Base-by-base conservation (phyloP, 2,113 vertebrate species). In the Nipponia nippon region DNA sequence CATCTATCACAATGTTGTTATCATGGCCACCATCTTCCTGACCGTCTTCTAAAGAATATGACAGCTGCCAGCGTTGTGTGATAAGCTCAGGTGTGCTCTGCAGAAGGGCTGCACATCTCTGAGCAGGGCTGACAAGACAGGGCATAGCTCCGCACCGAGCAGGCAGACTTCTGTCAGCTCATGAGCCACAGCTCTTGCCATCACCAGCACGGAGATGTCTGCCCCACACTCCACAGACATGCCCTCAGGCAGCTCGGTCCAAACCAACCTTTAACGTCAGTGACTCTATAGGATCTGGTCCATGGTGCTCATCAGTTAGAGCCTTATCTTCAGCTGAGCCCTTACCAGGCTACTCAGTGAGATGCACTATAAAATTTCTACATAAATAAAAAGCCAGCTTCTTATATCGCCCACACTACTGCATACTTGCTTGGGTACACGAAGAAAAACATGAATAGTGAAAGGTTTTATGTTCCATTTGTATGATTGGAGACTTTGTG, bases 401-500 rank as follows among this genome's bases (percentile, higher is more conserved):
- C 81, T 83, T 85, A 9, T 9, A 77, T 36, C 84, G 83, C 70
- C 71, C 71, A 38, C 65, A 13, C 46, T 67, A 56, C 53, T 58
- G 46, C 81, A 86, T 76, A 93, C 73, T 84, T 95, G 95, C 89
- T 72, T 79, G 65, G 67, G 84, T 91, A 93, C 62, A 85, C 2
- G 4, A 53, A 73, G 88, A 89, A 93, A 89, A 66, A 82, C 62
- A 67, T 86, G 93, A 97, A 95, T 4, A 96, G 82, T 95, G 95
- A 95, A 96, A 93, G 94, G 89, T 80, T 95, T 96, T 95, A 93
- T 91, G 93, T 95, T 95, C 91, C 84, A 42, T 88, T 90, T 22
- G 29, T 80, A 95, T 97, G 89, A 97, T 95, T 95, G 93, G 94
- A 96, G 84, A 96, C 96, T 95, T 89, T 93, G 93, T 97, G 67